These are phyloP conservation scores for Leptarthrus brevirostris DNA, from an alignment of 2,888 invertebrate species.

Conservation along the genomic window DNA sequence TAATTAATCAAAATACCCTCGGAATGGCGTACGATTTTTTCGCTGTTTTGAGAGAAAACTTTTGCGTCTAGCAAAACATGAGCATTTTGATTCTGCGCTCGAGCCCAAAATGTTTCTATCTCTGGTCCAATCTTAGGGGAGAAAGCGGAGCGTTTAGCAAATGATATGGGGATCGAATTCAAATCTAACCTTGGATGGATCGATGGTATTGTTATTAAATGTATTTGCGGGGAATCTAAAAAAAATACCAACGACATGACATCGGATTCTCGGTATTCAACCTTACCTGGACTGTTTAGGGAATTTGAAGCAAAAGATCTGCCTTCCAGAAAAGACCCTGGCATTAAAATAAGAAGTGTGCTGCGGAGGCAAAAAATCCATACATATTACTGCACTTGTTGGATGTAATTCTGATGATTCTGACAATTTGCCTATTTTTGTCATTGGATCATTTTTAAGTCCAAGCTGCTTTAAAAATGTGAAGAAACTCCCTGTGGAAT, in stretches of 20 bases:
- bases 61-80: neutral
- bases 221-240: constrained; percentile 1
- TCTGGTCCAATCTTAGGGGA: neutral
- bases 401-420: constrained; percentile 56
- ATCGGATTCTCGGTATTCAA: neutral
- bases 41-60: neutral
- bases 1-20: too few species aligned
- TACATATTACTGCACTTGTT: constrained; percentile 56
- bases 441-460: constrained; percentile 42
- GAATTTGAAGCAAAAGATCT: neutral
- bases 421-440: constrained; percentile 51
- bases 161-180: neutral
- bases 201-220: neutral
- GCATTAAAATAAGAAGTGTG: too few species aligned
- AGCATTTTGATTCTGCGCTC: neutral
- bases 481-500: constrained; percentile 19
- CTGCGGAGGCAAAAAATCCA: constrained; percentile 55
- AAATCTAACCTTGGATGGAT: constrained; percentile 7
- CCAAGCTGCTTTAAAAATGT: constrained; percentile 48
- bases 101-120: neutral
- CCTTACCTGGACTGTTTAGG: neutral
- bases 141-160: neutral
- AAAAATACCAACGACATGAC: neutral
- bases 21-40: too few species aligned
- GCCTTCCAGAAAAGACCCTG: neutral